Evolutionary conservation across 2,113 vertebrate species (phyloP).

Genomic region (Anarhynchus alexandrinus): DNA sequence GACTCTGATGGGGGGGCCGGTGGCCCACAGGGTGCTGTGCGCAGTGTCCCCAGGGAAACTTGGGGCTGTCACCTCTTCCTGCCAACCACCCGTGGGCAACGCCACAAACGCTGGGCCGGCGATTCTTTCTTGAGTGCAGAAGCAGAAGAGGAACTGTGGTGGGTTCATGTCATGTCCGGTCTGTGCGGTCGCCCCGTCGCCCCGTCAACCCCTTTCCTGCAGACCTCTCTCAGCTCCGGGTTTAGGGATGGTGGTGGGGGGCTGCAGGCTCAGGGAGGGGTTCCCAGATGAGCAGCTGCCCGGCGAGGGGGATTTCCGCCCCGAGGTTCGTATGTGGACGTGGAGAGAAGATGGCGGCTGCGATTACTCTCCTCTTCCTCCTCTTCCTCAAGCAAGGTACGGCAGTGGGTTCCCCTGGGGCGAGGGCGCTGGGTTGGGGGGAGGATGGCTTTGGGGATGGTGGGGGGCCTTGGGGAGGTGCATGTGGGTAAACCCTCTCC

Average conservation of each 20-base stretch:
- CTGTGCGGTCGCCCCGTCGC: fast-evolving
- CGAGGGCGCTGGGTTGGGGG: not conserved
- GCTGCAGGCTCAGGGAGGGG: fast-evolving
- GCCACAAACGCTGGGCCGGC: too few species aligned
- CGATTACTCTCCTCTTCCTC: not conserved
- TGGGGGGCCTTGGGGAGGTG: too few species aligned
- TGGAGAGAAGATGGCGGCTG: not conserved
- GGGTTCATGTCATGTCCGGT: not conserved
- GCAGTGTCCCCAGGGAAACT: too few species aligned
- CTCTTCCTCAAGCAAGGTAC: not conserved
- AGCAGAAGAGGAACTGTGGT: not conserved
- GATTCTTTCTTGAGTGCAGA: not conserved
- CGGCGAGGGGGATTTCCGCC: fast-evolving
- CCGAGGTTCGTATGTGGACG: fast-evolving
- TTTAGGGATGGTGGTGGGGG: fast-evolving
- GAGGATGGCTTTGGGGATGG: not conserved
- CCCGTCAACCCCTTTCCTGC: too few species aligned
- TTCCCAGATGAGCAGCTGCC: not conserved
- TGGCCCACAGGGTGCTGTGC: not conserved
- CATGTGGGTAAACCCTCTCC: fast-evolving
- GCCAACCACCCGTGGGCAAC: fast-evolving
- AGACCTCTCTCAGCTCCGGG: fast-evolving
- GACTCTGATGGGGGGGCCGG: fast-evolving
- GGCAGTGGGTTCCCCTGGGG: fast-evolving
- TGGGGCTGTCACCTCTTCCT: not conserved